Percentiles rank a stretch among this genome's conserved stretches.
phyloP scores from a whole-genome alignment of 2,113 vertebrate genomes.

The Cyphotilapia sp. region DNA sequence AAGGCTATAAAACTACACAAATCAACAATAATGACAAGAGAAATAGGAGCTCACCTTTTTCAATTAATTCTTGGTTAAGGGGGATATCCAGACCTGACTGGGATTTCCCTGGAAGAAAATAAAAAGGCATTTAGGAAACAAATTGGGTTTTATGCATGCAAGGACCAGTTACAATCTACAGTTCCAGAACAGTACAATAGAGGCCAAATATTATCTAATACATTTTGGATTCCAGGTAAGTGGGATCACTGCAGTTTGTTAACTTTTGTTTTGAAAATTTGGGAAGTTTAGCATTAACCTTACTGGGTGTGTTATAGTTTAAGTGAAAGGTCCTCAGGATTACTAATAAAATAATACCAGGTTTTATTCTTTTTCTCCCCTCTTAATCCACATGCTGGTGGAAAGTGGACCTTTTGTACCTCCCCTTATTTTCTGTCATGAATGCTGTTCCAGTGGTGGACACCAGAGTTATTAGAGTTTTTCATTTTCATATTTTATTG shows the following conservation, averaged over 20 bases:
- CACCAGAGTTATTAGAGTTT: not conserved
- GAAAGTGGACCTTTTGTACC: not conserved
- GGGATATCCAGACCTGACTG: conserved; percentile 74
- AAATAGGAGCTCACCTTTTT: conserved; percentile 71
- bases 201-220: not conserved
- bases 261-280: not conserved
- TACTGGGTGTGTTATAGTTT: not conserved
- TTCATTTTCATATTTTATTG: not conserved
- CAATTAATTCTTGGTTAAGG: conserved; percentile 73
- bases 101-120: conserved; percentile 69
- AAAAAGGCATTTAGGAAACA: not conserved
- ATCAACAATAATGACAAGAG: not conserved
- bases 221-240: not conserved
- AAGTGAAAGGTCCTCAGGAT: not conserved
- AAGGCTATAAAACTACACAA: not conserved
- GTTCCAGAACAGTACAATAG: not conserved
- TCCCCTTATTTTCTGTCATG: not conserved
- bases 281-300: not conserved
- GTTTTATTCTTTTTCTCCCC: not conserved
- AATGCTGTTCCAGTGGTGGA: not conserved
- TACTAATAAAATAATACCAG: not conserved
- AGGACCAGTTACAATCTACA: not conserved
- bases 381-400: not conserved
- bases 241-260: not conserved
- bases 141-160: not conserved